Evolutionary conservation across 2,797 vertebrate species (phyloP).

Genomic region (Staurois parvus): DNA sequence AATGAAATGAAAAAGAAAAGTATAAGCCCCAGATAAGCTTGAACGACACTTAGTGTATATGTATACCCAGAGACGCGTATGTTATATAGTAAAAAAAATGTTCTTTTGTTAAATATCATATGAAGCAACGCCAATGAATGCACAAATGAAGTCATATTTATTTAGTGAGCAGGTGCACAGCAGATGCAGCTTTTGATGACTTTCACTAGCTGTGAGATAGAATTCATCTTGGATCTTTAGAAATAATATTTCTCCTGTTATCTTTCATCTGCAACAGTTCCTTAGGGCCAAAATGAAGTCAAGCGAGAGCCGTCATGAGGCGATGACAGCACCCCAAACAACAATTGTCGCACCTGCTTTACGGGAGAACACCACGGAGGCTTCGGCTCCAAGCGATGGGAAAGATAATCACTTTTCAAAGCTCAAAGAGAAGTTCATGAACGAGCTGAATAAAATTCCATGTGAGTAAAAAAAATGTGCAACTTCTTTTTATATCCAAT

Average conservation of each 20-base stretch:
- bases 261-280: constrained; percentile 66
- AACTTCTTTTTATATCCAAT: constrained; percentile 23
- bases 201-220: constrained; percentile 60
- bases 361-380: constrained; percentile 85
- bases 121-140: constrained; percentile 69
- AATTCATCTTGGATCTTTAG: constrained; percentile 63
- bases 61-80: neutral
- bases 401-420: constrained; percentile 95
- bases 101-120: constrained; percentile 73
- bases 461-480: constrained; percentile 80
- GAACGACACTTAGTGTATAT: neutral
- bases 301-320: constrained; percentile 91
- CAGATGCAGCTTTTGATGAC: constrained; percentile 63
- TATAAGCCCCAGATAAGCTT: neutral
- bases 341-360: constrained; percentile 79
- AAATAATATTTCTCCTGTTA: constrained; percentile 58
- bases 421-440: constrained; percentile 98
- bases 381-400: constrained; percentile 79
- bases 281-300: constrained; percentile 77
- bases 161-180: constrained; percentile 76
- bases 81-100: constrained; percentile 54
- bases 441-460: constrained; percentile 96
- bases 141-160: constrained; percentile 78
- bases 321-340: constrained; percentile 85
- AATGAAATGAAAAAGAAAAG: too few relatives aligned